Evolutionary conservation across 2,797 vertebrate genomes (phyloP), one percentile per base, ranked within the genome.

Genomic region (Gastrophryne carolinensis): DNA sequence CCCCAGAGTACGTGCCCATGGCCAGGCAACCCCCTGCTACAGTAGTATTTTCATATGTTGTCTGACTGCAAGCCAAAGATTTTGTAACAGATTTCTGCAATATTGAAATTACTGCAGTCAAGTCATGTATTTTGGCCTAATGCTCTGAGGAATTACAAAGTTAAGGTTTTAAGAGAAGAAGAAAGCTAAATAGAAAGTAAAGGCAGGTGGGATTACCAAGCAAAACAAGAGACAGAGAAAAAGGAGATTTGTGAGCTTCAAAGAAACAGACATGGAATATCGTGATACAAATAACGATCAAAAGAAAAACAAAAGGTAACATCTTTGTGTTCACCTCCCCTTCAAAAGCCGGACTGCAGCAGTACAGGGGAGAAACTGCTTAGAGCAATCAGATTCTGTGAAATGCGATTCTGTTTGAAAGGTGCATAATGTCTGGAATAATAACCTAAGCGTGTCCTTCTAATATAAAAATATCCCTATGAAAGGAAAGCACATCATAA

Each of bases 301-400:
- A 80, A 85, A 83, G 58, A 1, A 80, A 87, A 85, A 85, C 54
- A 83, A 84, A 88, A 75, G 47, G 17, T 75, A 85, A 81, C 80
- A 82, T 83, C 83, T 84, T 82, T 30, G 11, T 82, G 58, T 44
- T 84, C 79, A 74, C 73, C 72, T 83, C 71, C 79, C 70, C 75
- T 87, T 89, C 83, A 83, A 84, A 87, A 81, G 17, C 8, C 61
- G 87, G 34, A 15, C 77, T 82, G 70, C 17, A 79, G 72, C 80
- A 75, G n/a, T 71, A 75, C 0, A 65, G 66, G 54, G 67, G 61
- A 70, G 35, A 79, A 75, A 64, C 5, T 27, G 56, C 53, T 73
- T 81, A 64, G 76, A 81, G 39, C 37, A 73, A 35, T 57, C 24
- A 24, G 67, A 1, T 1, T 71, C 69, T 86, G 23, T 80, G 81